Evolutionary conservation across 92 coral and sea anemone genomes (phyloP).

Genomic region (Epizoanthus fatuus): DNA sequence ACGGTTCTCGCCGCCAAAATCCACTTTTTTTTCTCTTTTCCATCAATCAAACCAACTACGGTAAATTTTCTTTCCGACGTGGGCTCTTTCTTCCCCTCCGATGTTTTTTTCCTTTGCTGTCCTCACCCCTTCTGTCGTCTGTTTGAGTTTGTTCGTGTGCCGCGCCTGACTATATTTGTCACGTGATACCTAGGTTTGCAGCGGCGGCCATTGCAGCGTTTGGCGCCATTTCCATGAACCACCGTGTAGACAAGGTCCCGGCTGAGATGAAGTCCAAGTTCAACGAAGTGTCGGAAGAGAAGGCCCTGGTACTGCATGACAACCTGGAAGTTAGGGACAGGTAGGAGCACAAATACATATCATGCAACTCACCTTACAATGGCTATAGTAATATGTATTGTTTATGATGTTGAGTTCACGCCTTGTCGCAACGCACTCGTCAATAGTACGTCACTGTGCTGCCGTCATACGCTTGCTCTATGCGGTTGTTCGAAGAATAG

Average conservation of each 20-base stretch:
- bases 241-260: conserved; percentile 87
- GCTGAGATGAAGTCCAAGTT: conserved; percentile 86
- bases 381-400: no score
- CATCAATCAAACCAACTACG: no score
- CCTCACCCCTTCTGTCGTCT: not conserved
- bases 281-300: conserved; percentile 92
- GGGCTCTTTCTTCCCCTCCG: not conserved
- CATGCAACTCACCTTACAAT: no score
- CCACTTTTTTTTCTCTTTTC: no score
- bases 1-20: no score
- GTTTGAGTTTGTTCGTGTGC: conserved; percentile 21
- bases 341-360: conserved; percentile 34
- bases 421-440: no score
- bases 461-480: no score
- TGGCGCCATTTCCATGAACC: conserved; percentile 88
- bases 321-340: conserved; percentile 94
- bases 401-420: no score
- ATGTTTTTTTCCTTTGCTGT: no score
- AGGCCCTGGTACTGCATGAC: conserved; percentile 88
- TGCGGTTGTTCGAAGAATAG: no score
- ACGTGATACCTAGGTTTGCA: conserved; percentile 63
- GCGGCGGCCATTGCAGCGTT: conserved; percentile 97
- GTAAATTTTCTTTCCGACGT: no score
- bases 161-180: not conserved
- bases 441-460: no score